Evolutionary conservation across 2,888 invertebrate species (phyloP).

Genomic region (Ditula angustiorana): DNA sequence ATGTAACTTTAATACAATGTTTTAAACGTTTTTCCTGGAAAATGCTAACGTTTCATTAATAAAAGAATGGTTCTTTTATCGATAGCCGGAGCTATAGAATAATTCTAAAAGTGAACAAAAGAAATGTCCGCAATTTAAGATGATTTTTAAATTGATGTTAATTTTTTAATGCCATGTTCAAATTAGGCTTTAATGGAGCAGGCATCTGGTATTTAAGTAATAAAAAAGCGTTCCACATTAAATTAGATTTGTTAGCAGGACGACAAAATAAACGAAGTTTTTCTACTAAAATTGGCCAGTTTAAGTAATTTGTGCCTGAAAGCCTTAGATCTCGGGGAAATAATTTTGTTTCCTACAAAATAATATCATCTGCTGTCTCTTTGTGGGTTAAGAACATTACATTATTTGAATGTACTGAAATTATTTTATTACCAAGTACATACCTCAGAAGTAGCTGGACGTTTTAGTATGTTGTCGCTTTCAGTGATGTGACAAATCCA

Average conservation of each 20-base stretch:
- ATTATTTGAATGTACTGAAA: background rate
- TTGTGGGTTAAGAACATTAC: background rate
- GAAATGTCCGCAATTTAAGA: too few relatives aligned
- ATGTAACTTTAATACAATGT: too few relatives aligned
- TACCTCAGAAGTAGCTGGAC: too few relatives aligned
- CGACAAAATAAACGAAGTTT: conserved; percentile 5
- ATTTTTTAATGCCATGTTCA: background rate
- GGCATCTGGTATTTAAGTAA: background rate
- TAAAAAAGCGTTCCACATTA: background rate
- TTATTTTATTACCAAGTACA: too few relatives aligned
- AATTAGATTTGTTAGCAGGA: conserved; percentile 8
- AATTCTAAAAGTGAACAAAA: too few relatives aligned
- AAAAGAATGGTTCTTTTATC: too few relatives aligned
- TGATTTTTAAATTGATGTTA: background rate
- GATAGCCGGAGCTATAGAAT: too few relatives aligned
- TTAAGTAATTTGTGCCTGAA: conserved; percentile 7
- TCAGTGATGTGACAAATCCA: too few relatives aligned
- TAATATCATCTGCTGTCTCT: background rate
- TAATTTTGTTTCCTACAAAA: background rate
- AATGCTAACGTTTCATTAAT: too few relatives aligned
- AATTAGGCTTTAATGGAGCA: background rate
- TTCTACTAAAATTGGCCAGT: conserved; percentile 3
- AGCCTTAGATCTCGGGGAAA: background rate
- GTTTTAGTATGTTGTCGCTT: too few relatives aligned
- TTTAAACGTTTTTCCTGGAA: too few relatives aligned